Evolutionary conservation across 2,113 vertebrate genomes (phyloP), one percentile per base, ranked within the genome.

Genomic region (Menidia beryllina): DNA sequence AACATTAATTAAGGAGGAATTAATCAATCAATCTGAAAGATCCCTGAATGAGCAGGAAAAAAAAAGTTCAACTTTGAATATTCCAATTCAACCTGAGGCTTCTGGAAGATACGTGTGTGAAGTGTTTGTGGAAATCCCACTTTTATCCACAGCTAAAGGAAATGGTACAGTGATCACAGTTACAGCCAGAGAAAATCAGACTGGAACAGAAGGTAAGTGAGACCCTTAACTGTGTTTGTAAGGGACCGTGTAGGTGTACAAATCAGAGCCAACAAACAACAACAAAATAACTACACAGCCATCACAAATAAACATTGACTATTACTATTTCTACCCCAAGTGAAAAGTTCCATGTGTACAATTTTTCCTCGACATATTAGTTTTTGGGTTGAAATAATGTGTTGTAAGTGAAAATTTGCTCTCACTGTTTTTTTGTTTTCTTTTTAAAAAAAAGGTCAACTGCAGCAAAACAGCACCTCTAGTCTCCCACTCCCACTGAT

Each of bases 111-210:
- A 88, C 51, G 24, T 30, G 53, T 88, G 86, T 27, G 7, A 0
- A 3, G 27, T 83, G 5, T 0, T 0, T 15, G 0, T 58, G 30
- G 73, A 73, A 0, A 36, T 84, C 57, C 84, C 84, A 9, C 0
- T 0, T 7, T 20, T 30, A 0, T 0, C 0, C 0, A 0, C 0
- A 3, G 0, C 0, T 4, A 0, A 0, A 1, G 88, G 86, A 72
- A 69, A 41, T 0, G 78, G 86, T 0, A 82, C 81, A 0, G 11
- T 60, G 34, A 27, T 88, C 82, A 88, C 59, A 0, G 77, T 88
- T 21, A 62, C 0, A 4, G 5, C 3, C 19, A 39, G 2, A 57
- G 0, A 19, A 2, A 27, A 45, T 10, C 3, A 5, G 4, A 1
- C 0, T 2, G 0, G 17, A 1, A 1, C 2, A 20, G 4, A 0